Evolutionary conservation across 2,888 invertebrate genomes (phyloP).

Genomic region (Beris chalybata): DNA sequence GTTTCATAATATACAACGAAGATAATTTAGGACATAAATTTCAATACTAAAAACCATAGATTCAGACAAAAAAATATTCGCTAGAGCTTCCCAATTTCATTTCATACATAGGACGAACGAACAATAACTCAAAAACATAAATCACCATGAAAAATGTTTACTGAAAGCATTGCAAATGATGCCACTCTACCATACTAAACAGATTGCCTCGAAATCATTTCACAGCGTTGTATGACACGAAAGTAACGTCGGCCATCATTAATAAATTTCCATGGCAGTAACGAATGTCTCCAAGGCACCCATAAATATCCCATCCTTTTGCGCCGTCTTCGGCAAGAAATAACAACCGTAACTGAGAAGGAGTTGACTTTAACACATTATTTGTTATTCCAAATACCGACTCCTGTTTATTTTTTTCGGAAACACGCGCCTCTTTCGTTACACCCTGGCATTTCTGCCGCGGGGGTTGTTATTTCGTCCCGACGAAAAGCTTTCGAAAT

Average conservation of each 20-base stretch:
- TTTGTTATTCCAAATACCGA: slow-evolving; percentile 16
- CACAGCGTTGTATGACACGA: slow-evolving; percentile 32
- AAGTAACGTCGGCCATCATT: slow-evolving; percentile 29
- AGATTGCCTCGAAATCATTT: slow-evolving; percentile 24
- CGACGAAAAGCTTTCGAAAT: neutral
- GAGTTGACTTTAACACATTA: slow-evolving; percentile 28
- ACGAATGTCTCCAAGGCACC: slow-evolving; percentile 21
- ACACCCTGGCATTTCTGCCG: neutral
- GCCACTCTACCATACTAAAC: slow-evolving; percentile 1
- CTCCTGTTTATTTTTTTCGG: slow-evolving; percentile 7
- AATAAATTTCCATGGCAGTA: slow-evolving; percentile 32
- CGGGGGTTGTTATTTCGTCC: neutral
- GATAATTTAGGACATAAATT: too few species aligned
- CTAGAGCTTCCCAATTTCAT: too few species aligned
- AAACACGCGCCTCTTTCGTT: slow-evolving; percentile 16
- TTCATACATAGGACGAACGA: neutral
- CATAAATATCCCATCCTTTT: slow-evolving; percentile 25
- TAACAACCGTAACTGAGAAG: slow-evolving; percentile 31
- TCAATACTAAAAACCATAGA: too few species aligned
- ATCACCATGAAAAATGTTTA: slow-evolving; percentile 27
- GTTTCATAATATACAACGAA: too few species aligned
- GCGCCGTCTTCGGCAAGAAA: slow-evolving; percentile 25
- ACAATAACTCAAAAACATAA: slow-evolving; percentile 24
- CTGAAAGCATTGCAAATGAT: slow-evolving; percentile 28
- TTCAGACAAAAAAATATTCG: too few species aligned